A percentile compares a stretch with the other conserved stretches of the same genome.
These are phyloP conservation scores for Brotogeris chrysoptera DNA, from an alignment of 2,797 vertebrate genomes.

Conservation along the genomic window DNA sequence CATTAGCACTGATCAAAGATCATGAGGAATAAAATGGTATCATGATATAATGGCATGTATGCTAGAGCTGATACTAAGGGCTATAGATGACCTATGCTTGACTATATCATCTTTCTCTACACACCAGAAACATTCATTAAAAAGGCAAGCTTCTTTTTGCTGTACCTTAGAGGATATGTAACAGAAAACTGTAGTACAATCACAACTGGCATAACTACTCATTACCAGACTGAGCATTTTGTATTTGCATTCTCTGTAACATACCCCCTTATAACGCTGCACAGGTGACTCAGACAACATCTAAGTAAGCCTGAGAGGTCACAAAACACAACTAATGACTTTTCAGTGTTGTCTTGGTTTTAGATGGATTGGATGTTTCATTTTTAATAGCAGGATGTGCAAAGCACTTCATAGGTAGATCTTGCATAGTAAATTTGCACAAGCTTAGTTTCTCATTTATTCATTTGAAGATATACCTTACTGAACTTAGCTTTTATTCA, in stretches of 20 bases:
- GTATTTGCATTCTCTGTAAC: background rate
- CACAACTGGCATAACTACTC: background rate
- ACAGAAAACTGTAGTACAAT: background rate
- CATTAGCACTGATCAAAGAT: slow-evolving; percentile 76
- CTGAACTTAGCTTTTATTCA: background rate
- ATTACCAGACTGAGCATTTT: background rate
- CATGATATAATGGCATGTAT: slow-evolving; percentile 43
- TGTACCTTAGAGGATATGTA: background rate
- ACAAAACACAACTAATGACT: slow-evolving; percentile 7
- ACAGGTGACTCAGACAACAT: background rate
- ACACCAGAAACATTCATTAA: slow-evolving; percentile 47
- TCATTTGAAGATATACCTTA: background rate
- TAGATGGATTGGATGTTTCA: background rate
- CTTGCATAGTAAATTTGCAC: background rate
- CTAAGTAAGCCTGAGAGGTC: slow-evolving; percentile 21
- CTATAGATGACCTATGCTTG: slow-evolving; percentile 55
- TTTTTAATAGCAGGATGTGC: background rate
- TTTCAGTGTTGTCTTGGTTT: background rate
- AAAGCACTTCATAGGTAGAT: background rate
- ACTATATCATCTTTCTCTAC: background rate
- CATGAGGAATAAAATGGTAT: slow-evolving; percentile 66
- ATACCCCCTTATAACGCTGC: background rate
- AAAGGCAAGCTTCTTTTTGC: slow-evolving; percentile 18
- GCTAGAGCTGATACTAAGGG: slow-evolving; percentile 52
- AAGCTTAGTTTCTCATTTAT: background rate